These are phyloP conservation scores for Drosophila atripex DNA, from an alignment of 2,888 invertebrate genomes.

Conservation along the genomic window DNA sequence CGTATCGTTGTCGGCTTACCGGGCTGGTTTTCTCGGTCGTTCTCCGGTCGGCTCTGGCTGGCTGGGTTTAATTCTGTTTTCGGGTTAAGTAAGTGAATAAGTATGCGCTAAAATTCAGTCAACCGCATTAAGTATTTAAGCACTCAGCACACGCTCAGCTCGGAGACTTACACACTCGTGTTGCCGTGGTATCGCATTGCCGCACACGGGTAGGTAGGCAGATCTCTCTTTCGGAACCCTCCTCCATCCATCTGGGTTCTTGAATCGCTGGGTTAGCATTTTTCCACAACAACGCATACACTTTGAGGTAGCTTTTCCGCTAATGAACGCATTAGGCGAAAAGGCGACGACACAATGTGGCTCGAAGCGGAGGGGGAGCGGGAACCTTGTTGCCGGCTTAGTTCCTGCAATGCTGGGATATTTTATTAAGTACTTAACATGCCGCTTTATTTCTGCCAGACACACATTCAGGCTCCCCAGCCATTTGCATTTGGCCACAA, in stretches of 20 bases:
- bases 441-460: constrained; percentile 42
- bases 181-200: constrained; percentile 34
- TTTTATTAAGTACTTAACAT: constrained; percentile 55
- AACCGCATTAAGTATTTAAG: constrained; percentile 79
- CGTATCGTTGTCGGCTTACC: constrained; percentile 57
- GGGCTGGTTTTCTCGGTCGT: constrained; percentile 32
- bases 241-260: constrained; percentile 11
- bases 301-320: constrained; percentile 80
- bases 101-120: constrained; percentile 75
- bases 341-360: constrained; percentile 42
- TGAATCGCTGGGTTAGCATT: constrained; percentile 70
- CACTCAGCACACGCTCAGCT: constrained; percentile 67
- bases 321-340: constrained; percentile 77
- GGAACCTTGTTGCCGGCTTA: constrained; percentile 69
- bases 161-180: constrained; percentile 42
- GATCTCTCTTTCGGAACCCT: constrained; percentile 5
- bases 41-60: constrained; percentile 18
- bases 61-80: constrained; percentile 52
- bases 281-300: constrained; percentile 72
- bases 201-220: constrained; percentile 3
- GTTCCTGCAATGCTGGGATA: constrained; percentile 40
- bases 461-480: constrained; percentile 56
- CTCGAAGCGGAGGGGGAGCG: background rate
- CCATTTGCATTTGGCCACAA: constrained; percentile 50
- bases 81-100: constrained; percentile 65